Conservation (phyloP, 2,113 vertebrate species). For the Oreochromis niloticus region DNA sequence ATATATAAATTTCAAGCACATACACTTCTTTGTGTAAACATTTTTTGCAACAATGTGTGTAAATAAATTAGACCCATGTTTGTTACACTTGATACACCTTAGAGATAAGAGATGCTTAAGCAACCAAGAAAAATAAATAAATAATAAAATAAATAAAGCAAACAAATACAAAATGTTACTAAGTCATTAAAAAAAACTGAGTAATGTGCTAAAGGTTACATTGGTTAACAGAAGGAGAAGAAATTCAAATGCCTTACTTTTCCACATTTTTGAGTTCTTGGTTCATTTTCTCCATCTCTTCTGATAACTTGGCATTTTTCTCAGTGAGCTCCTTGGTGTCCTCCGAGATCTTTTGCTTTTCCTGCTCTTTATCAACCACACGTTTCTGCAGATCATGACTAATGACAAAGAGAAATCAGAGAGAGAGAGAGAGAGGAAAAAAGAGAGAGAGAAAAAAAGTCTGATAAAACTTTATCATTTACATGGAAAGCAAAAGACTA, state of each 20-base stretch:
- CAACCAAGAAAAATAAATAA: not conserved
- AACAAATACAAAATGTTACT: not conserved
- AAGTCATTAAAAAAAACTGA: not conserved
- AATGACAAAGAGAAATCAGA: not conserved
- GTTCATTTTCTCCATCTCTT: constrained; percentile 83
- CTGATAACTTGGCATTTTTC: constrained; percentile 78
- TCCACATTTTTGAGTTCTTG: constrained; percentile 85
- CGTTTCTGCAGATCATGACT: constrained; percentile 87
- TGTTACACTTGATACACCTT: not conserved
- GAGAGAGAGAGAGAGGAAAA: not conserved
- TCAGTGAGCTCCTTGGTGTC: constrained; percentile 84
- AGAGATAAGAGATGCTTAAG: not conserved
- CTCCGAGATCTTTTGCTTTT: constrained; percentile 84
- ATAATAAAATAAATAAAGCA: not conserved
- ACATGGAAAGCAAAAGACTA: not conserved
- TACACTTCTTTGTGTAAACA: not conserved
- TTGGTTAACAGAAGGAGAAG: not conserved
- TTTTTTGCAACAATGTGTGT: not conserved
- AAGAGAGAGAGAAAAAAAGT: not conserved
- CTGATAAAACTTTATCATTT: not conserved
- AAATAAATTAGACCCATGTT: not conserved
- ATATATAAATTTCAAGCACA: not conserved
- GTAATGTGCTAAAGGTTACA: not conserved
- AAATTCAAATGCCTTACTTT: constrained; percentile 73
- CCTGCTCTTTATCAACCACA: constrained; percentile 74